Base-by-base conservation (phyloP, 2,113 vertebrate genomes). In the Hucho hucho region DNA sequence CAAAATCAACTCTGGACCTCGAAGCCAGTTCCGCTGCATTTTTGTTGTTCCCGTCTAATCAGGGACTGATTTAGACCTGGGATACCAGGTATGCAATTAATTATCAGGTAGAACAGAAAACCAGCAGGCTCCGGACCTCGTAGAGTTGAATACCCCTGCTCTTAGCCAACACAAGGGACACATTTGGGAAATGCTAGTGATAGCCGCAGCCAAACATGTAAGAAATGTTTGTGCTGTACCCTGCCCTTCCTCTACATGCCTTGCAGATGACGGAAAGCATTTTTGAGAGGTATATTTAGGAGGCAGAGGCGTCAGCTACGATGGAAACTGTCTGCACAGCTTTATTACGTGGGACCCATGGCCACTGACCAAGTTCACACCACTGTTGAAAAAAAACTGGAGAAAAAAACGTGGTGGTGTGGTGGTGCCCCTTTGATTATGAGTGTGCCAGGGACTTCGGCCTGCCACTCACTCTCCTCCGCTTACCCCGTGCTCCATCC, bases 211-310 rank as follows among this genome's bases (percentile, higher is more conserved):
- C 86, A 89, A 84, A 87, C 84, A 83, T 6, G 79, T 76, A 22
- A 89, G 72, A 76, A 79, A 84, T 82, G 87, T 89, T 91, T 74
- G 89, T n/a, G 90, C 82, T 89, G 88, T 82, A 81, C 90, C 93
- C 79, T 94, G 85, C 75, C 75, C 90, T 32, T 61, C 58, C n/a
- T 61, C 20, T 11, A 24, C 80, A 80, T 86, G 91, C 91, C 92
- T 90, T 87, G 92, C 59, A 87, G 87, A 90, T 84, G 89, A 92
- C 92, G 94, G 84, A 75, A 77, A 87, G 88, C 92, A 87, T 95
- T 95, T 93, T 91, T 94, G 89, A 95, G 92, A 92, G 93, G 92
- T 93, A 93, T 87, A 92, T 91, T 91, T 88, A 93, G 93, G 92
- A 95, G 83, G 94, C 93, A 88, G 92, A 12, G 37, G 92, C 93